Conservation (phyloP, 2,113 vertebrate genomes). For the Rhinoderma darwinii region DNA sequence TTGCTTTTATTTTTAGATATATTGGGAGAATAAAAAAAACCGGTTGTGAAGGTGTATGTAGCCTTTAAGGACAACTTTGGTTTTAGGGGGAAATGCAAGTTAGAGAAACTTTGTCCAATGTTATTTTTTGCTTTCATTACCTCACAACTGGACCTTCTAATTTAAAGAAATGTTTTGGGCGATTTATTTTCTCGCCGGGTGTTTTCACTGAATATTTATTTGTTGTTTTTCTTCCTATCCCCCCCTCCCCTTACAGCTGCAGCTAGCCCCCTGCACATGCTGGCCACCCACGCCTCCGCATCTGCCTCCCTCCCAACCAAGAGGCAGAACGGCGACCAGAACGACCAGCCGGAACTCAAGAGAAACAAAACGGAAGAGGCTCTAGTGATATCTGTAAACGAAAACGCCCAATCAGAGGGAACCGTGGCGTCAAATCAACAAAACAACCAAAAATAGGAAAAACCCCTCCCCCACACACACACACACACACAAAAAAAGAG, state of each 20-base stretch:
- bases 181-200: too few species aligned
- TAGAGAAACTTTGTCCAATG: too few species aligned
- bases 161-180: too few species aligned
- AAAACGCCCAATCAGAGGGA: constrained; percentile 70
- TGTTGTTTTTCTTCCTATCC: constrained; percentile 10
- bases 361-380: constrained; percentile 82
- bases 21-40: too few species aligned
- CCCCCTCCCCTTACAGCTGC: constrained; percentile 70
- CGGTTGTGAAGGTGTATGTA: too few species aligned
- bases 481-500: neutral
- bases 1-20: too few species aligned
- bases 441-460: constrained; percentile 80
- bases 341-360: constrained; percentile 84
- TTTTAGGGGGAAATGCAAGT: too few species aligned
- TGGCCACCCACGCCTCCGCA: constrained; percentile 91
- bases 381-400: constrained; percentile 75
- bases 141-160: too few species aligned
- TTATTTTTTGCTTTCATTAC: too few species aligned
- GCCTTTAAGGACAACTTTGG: too few species aligned
- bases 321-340: constrained; percentile 86
- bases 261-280: constrained; percentile 90
- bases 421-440: constrained; percentile 76
- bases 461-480: neutral
- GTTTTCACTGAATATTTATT: too few species aligned
- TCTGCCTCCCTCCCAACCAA: constrained; percentile 95